phyloP scores from a whole-genome alignment of 2,113 vertebrate species.

The Neodon shergylaensis region DNA sequence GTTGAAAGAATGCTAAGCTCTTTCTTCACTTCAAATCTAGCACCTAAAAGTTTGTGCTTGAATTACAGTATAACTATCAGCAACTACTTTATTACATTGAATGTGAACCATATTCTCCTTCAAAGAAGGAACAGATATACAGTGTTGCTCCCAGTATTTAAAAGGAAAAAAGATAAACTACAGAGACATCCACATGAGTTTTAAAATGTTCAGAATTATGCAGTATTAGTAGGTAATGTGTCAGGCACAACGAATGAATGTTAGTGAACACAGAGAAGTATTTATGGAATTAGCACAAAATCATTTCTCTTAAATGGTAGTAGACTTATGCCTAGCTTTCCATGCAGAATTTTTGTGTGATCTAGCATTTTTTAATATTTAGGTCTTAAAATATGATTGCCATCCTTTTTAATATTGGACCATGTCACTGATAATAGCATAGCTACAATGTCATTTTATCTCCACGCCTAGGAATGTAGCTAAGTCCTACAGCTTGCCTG shows the following conservation, averaged over 20 bases:
- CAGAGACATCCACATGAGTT: not conserved
- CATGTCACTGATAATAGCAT: fast-evolving
- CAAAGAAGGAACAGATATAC: not conserved
- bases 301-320: not conserved
- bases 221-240: not conserved
- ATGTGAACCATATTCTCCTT: not conserved
- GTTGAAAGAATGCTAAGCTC: not conserved
- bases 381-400: not conserved
- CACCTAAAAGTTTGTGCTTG: not conserved
- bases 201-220: not conserved
- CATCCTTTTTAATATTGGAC: not conserved
- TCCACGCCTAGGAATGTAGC: fast-evolving
- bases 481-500: not conserved
- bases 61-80: not conserved
- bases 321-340: not conserved
- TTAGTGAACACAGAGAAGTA: not conserved
- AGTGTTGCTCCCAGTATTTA: not conserved
- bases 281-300: not conserved
- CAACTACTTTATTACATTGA: not conserved
- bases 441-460: not conserved
- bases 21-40: not conserved
- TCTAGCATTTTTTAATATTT: not conserved
- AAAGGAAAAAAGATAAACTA: not conserved
- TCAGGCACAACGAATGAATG: not conserved
- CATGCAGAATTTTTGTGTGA: not conserved